Evolutionary conservation across 2,797 vertebrate species (phyloP).

Genomic region (Acanthurus lineatus): DNA sequence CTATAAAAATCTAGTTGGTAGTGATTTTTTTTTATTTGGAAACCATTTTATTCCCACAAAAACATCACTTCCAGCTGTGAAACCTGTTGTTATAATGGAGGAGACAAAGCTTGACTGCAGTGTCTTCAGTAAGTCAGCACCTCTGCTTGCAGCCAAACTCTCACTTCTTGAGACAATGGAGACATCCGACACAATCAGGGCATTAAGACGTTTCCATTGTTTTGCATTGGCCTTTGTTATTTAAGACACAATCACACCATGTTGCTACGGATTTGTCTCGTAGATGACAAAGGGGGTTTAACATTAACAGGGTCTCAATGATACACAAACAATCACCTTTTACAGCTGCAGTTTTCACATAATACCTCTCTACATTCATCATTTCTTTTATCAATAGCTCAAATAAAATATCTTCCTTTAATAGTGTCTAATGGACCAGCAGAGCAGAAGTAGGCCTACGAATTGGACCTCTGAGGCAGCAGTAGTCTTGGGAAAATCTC

Average conservation of each 20-base stretch:
- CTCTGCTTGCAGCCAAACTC: no score
- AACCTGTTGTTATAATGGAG: no score
- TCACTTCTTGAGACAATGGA: no score
- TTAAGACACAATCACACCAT: not conserved
- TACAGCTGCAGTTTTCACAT: not conserved
- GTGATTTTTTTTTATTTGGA: no score
- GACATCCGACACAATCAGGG: no score
- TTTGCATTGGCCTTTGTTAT: not conserved
- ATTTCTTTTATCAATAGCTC: not conserved
- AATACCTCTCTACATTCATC: constrained; percentile 1
- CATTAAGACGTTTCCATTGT: not conserved
- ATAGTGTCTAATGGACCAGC: not conserved
- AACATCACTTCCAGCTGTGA: no score
- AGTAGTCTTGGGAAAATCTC: constrained; percentile 11
- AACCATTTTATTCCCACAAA: no score
- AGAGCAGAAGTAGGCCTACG: not conserved
- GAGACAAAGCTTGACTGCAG: no score
- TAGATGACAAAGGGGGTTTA: not conserved
- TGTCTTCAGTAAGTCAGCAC: no score
- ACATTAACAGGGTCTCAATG: no score
- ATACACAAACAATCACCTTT: not conserved
- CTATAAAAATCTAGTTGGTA: no score
- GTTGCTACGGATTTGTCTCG: not conserved
- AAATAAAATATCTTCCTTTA: not conserved
- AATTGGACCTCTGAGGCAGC: constrained; percentile 5